phyloP scores from a whole-genome alignment of 1,140 invertebrate genomes.

The Proctacanthus coquilletti region DNA sequence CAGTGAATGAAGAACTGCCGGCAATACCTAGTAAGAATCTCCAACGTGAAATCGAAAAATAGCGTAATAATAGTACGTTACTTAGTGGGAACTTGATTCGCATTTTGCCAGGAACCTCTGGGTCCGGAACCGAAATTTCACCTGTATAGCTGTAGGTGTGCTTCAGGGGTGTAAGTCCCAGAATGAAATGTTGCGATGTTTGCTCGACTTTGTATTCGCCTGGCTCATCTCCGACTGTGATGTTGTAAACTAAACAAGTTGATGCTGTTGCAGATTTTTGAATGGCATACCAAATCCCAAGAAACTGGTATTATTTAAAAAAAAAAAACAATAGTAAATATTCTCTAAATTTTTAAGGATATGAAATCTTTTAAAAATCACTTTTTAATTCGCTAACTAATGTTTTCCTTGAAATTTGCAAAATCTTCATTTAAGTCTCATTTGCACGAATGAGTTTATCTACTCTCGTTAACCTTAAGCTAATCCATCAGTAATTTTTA shows the following conservation, averaged over 20 bases:
- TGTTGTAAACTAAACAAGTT: conserved; percentile 64
- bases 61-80: conserved; percentile 35
- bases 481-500: no score
- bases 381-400: neutral
- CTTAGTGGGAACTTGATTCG: conserved; percentile 63
- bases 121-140: conserved; percentile 44
- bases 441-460: no score
- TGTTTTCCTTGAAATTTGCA: neutral
- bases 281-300: conserved; percentile 68
- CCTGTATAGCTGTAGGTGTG: conserved; percentile 62
- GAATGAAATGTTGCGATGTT: conserved; percentile 52
- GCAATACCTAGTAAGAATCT: conserved; percentile 42
- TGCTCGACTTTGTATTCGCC: conserved; percentile 53
- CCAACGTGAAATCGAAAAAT: neutral
- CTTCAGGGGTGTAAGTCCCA: conserved; percentile 49
- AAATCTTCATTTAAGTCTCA: no score
- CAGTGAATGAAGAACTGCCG: conserved; percentile 53
- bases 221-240: conserved; percentile 49
- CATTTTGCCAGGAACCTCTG: conserved; percentile 51
- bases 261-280: conserved; percentile 70
- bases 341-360: neutral
- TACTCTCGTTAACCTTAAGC: no score
- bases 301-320: conserved; percentile 37
- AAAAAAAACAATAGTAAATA: neutral
- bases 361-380: neutral